Evolutionary conservation across 2,888 invertebrate genomes (phyloP).

Genomic region (Hemithea aestivaria): DNA sequence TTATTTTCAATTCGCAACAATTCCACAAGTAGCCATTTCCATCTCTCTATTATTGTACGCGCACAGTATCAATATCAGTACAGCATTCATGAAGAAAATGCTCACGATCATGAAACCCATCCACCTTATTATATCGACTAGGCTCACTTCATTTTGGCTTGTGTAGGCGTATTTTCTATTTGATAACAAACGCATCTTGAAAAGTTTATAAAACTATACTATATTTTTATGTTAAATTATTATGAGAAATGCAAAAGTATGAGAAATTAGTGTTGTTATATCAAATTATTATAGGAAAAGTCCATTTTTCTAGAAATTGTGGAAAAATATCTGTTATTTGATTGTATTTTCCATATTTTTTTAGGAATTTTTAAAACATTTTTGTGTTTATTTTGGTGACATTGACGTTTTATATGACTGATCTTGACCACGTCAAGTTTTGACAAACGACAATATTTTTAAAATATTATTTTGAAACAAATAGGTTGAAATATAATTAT

Average conservation of each 20-base stretch:
- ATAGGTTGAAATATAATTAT: too few relatives aligned
- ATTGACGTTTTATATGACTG: too few relatives aligned
- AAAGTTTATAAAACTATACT: not conserved
- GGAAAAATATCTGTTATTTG: too few relatives aligned
- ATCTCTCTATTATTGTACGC: constrained; percentile 41
- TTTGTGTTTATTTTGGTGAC: constrained; percentile 5
- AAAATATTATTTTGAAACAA: too few relatives aligned
- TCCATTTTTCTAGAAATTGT: too few relatives aligned
- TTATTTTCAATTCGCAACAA: constrained; percentile 20
- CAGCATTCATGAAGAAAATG: constrained; percentile 45
- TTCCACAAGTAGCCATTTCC: constrained; percentile 46
- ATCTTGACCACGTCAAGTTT: too few relatives aligned
- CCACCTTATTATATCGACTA: constrained; percentile 43
- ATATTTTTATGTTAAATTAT: too few relatives aligned
- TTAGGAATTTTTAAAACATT: constrained; percentile 4
- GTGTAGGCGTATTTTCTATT: constrained; percentile 42
- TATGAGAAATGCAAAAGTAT: too few relatives aligned
- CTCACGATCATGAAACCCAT: constrained; percentile 37
- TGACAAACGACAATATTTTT: too few relatives aligned
- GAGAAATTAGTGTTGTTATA: too few relatives aligned
- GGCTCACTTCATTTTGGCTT: constrained; percentile 35
- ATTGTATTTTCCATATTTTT: not conserved
- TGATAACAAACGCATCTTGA: constrained; percentile 37
- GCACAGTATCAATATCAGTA: constrained; percentile 45
- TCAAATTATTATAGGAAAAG: too few relatives aligned